These are phyloP conservation scores for Ptilodon capucinus DNA, from an alignment of 2,888 invertebrate genomes.

Conservation along the genomic window DNA sequence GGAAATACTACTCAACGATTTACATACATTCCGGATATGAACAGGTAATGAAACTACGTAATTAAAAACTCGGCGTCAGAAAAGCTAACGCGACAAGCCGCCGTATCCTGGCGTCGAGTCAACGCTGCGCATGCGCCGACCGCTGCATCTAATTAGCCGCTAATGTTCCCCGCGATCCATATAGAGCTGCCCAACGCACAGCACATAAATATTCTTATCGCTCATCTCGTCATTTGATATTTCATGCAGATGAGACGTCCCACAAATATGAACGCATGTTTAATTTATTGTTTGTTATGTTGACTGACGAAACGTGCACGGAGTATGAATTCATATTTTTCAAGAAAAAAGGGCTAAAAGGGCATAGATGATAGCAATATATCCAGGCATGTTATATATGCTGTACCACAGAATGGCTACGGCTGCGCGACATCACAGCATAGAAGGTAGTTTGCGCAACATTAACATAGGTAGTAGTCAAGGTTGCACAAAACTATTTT, in stretches of 20 bases:
- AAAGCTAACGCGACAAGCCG: slow-evolving; percentile 30
- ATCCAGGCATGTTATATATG: too few relatives aligned
- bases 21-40: not conserved
- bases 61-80: not conserved
- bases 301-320: not conserved
- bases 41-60: not conserved
- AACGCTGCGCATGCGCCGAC: slow-evolving; percentile 30
- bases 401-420: too few relatives aligned
- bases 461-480: too few relatives aligned
- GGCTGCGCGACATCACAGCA: too few relatives aligned
- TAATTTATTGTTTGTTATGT: not conserved
- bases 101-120: slow-evolving; percentile 33
- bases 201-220: slow-evolving; percentile 2
- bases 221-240: slow-evolving; percentile 5
- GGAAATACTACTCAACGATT: too few relatives aligned
- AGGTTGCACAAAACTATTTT: too few relatives aligned
- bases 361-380: too few relatives aligned
- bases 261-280: not conserved
- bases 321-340: too few relatives aligned
- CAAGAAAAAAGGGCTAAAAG: too few relatives aligned
- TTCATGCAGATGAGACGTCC: not conserved
- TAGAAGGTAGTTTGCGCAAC: too few relatives aligned
- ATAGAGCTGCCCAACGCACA: slow-evolving; percentile 21
- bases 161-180: slow-evolving; percentile 20
- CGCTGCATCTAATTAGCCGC: slow-evolving; percentile 36